phyloP scores from a whole-genome alignment of 2,797 vertebrate genomes.

The Jordanella pulchra region DNA sequence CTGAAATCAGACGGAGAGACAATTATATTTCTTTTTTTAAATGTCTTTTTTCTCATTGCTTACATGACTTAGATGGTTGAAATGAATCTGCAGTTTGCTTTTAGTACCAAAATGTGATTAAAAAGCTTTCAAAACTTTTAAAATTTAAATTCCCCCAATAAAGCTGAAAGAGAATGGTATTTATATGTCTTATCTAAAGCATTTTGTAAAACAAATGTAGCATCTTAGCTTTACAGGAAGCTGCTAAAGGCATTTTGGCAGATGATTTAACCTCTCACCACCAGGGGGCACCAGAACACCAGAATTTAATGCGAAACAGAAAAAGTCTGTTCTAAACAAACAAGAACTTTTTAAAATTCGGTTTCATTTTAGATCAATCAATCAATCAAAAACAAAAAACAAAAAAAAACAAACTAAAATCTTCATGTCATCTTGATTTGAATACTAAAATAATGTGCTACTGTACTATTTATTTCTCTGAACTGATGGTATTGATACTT shows the following conservation, averaged over 20 bases:
- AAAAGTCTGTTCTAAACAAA: neutral
- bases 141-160: neutral
- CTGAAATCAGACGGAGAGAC: conserved; percentile 42
- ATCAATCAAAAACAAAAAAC: too few species aligned
- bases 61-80: neutral
- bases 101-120: neutral
- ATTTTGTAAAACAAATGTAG: neutral
- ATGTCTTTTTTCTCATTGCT: neutral
- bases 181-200: neutral
- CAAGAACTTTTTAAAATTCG: neutral
- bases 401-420: too few species aligned
- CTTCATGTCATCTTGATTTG: too few species aligned
- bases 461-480: too few species aligned
- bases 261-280: neutral
- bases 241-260: neutral
- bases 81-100: neutral
- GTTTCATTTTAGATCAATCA: neutral
- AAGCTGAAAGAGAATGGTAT: neutral
- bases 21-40: neutral
- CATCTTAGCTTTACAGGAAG: neutral
- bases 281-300: neutral
- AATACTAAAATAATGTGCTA: too few species aligned
- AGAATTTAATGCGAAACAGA: neutral
- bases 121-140: neutral
- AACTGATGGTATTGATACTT: too few species aligned